Conservation (phyloP, 1,140 invertebrate species). For the Grapholita molesta region DNA sequence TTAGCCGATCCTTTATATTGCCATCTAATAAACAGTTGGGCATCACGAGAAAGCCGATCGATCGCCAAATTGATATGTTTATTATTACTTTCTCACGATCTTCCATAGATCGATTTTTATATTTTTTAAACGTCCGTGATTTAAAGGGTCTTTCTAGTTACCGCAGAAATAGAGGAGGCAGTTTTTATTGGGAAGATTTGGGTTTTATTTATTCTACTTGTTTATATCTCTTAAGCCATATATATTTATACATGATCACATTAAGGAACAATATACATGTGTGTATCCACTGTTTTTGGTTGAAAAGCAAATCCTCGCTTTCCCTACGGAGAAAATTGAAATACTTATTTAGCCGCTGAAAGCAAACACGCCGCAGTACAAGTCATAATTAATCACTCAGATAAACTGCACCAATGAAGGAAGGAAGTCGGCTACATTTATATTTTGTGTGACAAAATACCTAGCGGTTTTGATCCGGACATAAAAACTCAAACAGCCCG, state of each 20-base stretch:
- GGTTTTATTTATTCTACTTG: too few relatives aligned
- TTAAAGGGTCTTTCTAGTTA: not conserved
- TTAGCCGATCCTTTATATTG: slow-evolving; percentile 57
- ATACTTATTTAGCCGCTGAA: slow-evolving; percentile 41
- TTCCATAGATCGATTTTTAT: slow-evolving; percentile 45
- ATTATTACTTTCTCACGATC: slow-evolving; percentile 75
- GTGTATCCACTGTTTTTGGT: too few relatives aligned
- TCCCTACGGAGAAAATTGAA: not conserved
- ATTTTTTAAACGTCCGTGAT: slow-evolving; percentile 4
- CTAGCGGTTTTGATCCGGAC: slow-evolving; percentile 71
- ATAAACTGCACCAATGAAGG: slow-evolving; percentile 73
- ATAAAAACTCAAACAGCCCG: slow-evolving; percentile 69
- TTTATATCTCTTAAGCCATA: too few relatives aligned
- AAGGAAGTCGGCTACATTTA: slow-evolving; percentile 74
- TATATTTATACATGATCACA: too few relatives aligned
- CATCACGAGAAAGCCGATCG: slow-evolving; percentile 71
- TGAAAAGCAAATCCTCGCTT: too few relatives aligned
- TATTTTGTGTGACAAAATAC: slow-evolving; percentile 78
- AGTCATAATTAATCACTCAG: slow-evolving; percentile 70
- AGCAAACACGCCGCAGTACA: slow-evolving; percentile 39
- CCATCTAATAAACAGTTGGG: slow-evolving; percentile 71
- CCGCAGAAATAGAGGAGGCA: not conserved
- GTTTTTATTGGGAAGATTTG: too few relatives aligned
- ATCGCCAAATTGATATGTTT: slow-evolving; percentile 72
- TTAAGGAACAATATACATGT: too few relatives aligned